Conservation (phyloP, 2,888 invertebrate genomes). For the Rhaphigaster nebulosa region DNA sequence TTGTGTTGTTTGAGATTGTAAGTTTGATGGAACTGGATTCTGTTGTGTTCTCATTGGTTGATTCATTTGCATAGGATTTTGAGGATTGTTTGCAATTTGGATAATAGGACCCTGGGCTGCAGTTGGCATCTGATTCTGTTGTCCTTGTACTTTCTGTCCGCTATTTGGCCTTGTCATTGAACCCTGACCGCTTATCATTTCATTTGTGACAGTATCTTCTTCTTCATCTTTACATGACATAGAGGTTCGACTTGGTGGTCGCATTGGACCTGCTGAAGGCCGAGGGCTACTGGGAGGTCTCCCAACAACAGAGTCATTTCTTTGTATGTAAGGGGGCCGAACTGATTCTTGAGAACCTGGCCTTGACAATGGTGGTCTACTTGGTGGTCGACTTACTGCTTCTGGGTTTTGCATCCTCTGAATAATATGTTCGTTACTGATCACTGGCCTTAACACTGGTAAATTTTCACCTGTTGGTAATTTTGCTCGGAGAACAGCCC, state of each 20-base stretch:
- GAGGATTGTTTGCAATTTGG: slow-evolving; percentile 39
- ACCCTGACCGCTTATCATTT: slow-evolving; percentile 10
- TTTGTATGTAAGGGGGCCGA: slow-evolving; percentile 59
- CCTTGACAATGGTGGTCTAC: slow-evolving; percentile 47
- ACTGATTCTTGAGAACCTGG: slow-evolving; percentile 54
- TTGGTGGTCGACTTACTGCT: slow-evolving; percentile 27
- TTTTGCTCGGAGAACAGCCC: slow-evolving; percentile 66
- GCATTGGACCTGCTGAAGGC: slow-evolving; percentile 10
- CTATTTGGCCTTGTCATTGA: slow-evolving; percentile 6
- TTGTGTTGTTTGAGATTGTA: slow-evolving; percentile 21
- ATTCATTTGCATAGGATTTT: neutral
- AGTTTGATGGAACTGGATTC: slow-evolving; percentile 12
- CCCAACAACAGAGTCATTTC: slow-evolving; percentile 56
- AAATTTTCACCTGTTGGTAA: slow-evolving; percentile 61
- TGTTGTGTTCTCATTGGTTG: slow-evolving; percentile 12
- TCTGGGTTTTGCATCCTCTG: slow-evolving; percentile 66
- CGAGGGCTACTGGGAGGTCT: slow-evolving; percentile 48
- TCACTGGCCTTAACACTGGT: slow-evolving; percentile 63
- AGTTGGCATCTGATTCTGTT: slow-evolving; percentile 28
- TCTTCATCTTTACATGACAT: slow-evolving; percentile 40
- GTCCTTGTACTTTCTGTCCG: slow-evolving; percentile 47
- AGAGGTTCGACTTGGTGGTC: slow-evolving; percentile 39
- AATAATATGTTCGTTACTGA: slow-evolving; percentile 58
- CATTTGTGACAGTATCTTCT: neutral
- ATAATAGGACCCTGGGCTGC: slow-evolving; percentile 36